Base-by-base conservation (phyloP, 2,113 vertebrate genomes). In the Passer domesticus region DNA sequence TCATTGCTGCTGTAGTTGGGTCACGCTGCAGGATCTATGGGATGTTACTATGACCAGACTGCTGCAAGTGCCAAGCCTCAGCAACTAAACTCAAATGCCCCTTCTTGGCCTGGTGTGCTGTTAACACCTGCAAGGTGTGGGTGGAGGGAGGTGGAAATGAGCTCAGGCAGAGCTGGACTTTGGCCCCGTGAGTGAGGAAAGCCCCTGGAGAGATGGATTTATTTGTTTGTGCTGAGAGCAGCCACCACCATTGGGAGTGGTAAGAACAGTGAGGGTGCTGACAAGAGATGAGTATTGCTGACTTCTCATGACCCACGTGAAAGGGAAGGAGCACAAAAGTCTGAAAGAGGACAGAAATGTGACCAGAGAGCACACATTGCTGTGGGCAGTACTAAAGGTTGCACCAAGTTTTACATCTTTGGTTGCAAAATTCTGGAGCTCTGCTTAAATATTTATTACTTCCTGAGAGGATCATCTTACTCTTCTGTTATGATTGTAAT, bases 21-120 rank as follows among this genome's bases (percentile, higher is more conserved):
- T 74, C 30, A 13, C 19, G 22, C 46, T 58, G 15, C 44, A 69
- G 46, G 18, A 23, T 31, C 41, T 74, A 0, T 44, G 43, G 83
- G 67, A 11, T 2, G 2, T 17, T 60, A 0, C 9, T 30, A 0
- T 50, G 62, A 70, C 12, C 3, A 4, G 20, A 24, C 13, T 2
- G 1, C 22, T 78, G 17, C 46, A 70, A 24, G 24, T 70, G 27
- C 35, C 11, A 23, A n/a, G 7, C 17, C 17, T 66, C 47, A 53
- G 19, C 23, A 67, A 0, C 31, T 62, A 8, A 74, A 47, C 11
- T 52, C 4, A 50, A 17, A 39, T 7, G 9, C 18, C 68, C 15
- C 24, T 33, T 37, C 9, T 79, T 63, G n/a, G 24, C 37, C n/a
- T 62, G n/a, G 27, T 41, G 44, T 46, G 31, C 5, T n/a, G 27